Evolutionary conservation across 1,140 invertebrate species (phyloP).

Genomic region (Antheraea mylitta): DNA sequence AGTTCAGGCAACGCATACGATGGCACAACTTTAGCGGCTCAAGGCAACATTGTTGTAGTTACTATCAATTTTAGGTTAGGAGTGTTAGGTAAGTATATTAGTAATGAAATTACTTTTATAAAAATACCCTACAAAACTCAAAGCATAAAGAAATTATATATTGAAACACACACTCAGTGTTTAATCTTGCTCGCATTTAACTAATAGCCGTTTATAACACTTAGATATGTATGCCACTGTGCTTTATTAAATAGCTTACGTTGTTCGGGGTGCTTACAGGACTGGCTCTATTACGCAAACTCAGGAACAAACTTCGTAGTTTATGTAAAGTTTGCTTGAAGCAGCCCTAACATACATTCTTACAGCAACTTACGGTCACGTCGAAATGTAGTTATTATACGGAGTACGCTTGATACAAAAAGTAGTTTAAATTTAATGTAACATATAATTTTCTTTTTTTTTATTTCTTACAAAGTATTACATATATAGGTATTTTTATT

Average conservation of each 20-base stretch:
- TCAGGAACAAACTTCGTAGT: slow-evolving; percentile 1
- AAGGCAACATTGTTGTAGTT: slow-evolving; percentile 96
- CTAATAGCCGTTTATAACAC: slow-evolving; percentile 2
- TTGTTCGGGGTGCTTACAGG: slow-evolving; percentile 1
- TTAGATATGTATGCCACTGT: neutral
- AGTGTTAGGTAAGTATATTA: slow-evolving; percentile 88
- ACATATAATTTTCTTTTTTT: no score
- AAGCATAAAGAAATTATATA: no score
- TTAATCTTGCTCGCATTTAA: neutral
- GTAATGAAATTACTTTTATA: neutral
- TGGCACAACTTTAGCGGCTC: slow-evolving; percentile 93
- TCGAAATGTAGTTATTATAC: no score
- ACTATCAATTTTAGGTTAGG: slow-evolving; percentile 98
- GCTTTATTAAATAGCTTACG: neutral
- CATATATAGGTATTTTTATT: no score
- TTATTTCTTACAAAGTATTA: no score
- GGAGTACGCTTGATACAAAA: no score
- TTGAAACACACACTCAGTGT: neutral
- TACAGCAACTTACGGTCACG: neutral
- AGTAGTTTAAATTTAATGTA: no score
- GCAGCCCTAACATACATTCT: neutral
- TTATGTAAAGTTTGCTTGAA: slow-evolving; percentile 7
- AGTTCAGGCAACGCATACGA: slow-evolving; percentile 97
- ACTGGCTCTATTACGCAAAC: neutral
- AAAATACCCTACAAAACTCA: no score